Conservation (phyloP, 2,113 vertebrate species). For the Circaetus cinerascens region DNA sequence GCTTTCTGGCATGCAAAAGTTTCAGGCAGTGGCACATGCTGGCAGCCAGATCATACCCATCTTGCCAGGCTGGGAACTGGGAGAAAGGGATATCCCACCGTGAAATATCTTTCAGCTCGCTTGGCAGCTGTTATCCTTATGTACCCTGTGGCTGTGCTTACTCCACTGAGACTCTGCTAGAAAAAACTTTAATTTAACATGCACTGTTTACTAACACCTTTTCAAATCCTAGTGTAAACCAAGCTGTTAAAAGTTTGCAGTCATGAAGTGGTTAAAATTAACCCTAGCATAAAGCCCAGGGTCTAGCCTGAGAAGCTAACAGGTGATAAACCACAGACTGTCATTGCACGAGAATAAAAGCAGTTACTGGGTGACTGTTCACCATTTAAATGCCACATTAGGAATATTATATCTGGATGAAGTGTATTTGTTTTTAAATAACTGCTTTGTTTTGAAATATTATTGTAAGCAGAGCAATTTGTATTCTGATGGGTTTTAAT, state of each 20-base stretch:
- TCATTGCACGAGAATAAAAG: neutral
- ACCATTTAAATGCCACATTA: neutral
- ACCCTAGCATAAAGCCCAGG: neutral
- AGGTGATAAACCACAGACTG: neutral
- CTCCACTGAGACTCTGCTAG: neutral
- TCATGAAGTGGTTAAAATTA: slow-evolving; percentile 21
- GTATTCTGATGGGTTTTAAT: neutral
- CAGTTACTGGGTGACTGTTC: neutral
- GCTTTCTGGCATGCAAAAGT: neutral
- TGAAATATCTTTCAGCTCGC: neutral
- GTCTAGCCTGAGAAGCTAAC: neutral
- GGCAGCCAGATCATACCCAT: neutral
- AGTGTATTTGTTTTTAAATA: neutral
- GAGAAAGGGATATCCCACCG: neutral
- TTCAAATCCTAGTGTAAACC: neutral
- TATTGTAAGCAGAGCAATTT: neutral
- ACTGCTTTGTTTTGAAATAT: neutral
- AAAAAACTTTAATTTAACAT: slow-evolving; percentile 2
- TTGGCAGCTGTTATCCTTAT: neutral
- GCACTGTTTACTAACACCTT: slow-evolving; percentile 15
- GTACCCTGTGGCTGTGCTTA: neutral
- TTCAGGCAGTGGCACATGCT: neutral
- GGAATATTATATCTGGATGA: neutral
- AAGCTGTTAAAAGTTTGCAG: slow-evolving; percentile 10
- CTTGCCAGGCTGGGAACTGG: neutral